Evolutionary conservation across 23 tunicate genomes (phyloP), one percentile per base, ranked within the genome.

Genomic region (Clavelina lepadiformis): DNA sequence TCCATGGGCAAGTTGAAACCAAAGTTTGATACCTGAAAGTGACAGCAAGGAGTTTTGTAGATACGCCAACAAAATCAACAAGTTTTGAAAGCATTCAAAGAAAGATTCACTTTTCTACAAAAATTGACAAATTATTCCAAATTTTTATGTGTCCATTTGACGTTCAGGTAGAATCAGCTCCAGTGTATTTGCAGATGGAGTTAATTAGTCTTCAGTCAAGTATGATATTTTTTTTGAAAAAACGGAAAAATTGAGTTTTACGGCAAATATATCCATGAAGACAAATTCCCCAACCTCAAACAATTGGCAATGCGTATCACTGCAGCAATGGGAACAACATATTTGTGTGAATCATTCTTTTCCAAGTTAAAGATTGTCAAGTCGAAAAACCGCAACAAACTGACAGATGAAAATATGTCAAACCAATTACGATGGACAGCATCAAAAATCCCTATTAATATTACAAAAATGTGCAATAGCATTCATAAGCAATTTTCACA

Each of bases 191-290:
- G 59, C 59, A n/a, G 23, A 53, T 53, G 20, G 21, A 53, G 22
- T 8, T 19, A 53, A 53, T 53, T 27, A 19, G 23, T 53, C 59
- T 53, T 53, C 59, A 53, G 59, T 53, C 59, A 27, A 53, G 22
- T 53, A 53, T 53, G 26, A 27, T n/a, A 19, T 53, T 53, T 53
- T 53, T 53, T 53, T 11, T 24, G 23, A n/a, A 53, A 53, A 53
- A 53, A 53, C 26, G 59, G 59, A 53, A 53, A 53, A 53, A 53
- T 53, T 53, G 59, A 53, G 66, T 60, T 60, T 29, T 31, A 60
- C n/a, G 46, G 47, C 18, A 0, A 61, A 31, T 0, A 30, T 61
- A 61, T 61, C 13, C 0, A 61, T 1, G 67, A 61, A 61, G 67
- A 61, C 44, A 61, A 61, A 15, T 61, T 61, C 22, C 47, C 67